Evolutionary conservation across 2,113 vertebrate species (phyloP), one percentile per base, ranked within the genome.

Genomic region (Anthoscopus minutus): DNA sequence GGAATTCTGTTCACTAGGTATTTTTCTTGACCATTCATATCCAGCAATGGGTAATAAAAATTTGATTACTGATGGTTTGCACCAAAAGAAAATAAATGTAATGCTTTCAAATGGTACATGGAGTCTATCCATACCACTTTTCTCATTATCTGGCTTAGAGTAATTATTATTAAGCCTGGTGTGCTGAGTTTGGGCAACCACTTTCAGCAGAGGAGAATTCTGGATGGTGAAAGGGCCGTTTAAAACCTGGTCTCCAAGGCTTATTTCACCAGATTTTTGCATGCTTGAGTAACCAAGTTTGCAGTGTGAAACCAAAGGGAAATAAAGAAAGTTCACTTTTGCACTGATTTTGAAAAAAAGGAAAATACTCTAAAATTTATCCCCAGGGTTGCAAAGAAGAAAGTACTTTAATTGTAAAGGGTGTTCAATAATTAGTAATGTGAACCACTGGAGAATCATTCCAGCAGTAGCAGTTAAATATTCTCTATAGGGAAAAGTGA

Each of bases 231-330:
- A 57, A 81, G 20, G 37, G 31, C 73, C 74, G 54, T 35, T 88
- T 86, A 53, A 88, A 16, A 82, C 22, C 20, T n/a, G 51, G 81
- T 73, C 87, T 74, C 80, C 60, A 21, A 56, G 69, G 93, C 86
- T 95, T 79, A 48, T 92, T 77, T 92, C 76, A 79, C 64, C 87
- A 38, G 88, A 54, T 56, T 80, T 94, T 92, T 96, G 87, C 94
- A 96, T 23, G 82, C 76, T 91, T 90, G 77, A n/a, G 70, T 81
- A 61, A 38, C 53, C 67, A 72, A 78, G 74, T 28, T 62, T 94
- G 82, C 69, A 92, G 64, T 15, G 51, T 51, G 73, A 94, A 94
- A 47, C 53, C 80, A 71, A 58, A 31, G 38, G 67, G 81, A 73
- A 73, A 56, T 24, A 37, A 30, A 67, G 31, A 54, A 88, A 77